Conservation (phyloP, 2,797 vertebrate species). For the Notamacropus eugenii region DNA sequence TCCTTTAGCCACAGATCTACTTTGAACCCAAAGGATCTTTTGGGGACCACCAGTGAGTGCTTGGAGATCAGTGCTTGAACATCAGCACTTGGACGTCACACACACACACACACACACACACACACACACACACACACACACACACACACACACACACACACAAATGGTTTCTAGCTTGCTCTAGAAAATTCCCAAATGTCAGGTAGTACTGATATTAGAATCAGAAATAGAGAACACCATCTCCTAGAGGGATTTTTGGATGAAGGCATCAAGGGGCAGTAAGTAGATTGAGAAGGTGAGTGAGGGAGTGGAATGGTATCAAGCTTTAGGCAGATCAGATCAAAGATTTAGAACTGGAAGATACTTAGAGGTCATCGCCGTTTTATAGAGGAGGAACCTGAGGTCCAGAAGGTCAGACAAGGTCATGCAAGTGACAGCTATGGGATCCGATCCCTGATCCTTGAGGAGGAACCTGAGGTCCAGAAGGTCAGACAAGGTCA, state of each 20-base stretch:
- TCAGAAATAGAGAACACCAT: background rate
- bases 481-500: background rate
- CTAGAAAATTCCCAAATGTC: background rate
- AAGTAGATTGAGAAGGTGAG: background rate
- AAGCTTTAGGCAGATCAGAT: background rate
- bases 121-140: no score
- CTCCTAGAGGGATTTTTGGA: background rate
- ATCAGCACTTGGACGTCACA: background rate
- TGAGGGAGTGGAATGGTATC: background rate
- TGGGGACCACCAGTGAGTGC: background rate
- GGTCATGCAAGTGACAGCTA: background rate
- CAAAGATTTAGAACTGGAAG: background rate
- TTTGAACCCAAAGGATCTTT: background rate
- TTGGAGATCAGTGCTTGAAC: background rate
- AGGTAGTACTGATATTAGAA: background rate
- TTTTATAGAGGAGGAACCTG: background rate
- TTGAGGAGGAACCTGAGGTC: background rate
- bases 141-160: no score
- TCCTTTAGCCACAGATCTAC: background rate
- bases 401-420: background rate
- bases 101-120: no score
- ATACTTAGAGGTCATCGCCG: background rate
- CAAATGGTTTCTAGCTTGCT: background rate
- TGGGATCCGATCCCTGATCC: background rate
- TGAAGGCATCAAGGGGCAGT: background rate